These are phyloP conservation scores for Strigamia crassipes DNA, from an alignment of 2,888 invertebrate genomes.

Conservation along the genomic window DNA sequence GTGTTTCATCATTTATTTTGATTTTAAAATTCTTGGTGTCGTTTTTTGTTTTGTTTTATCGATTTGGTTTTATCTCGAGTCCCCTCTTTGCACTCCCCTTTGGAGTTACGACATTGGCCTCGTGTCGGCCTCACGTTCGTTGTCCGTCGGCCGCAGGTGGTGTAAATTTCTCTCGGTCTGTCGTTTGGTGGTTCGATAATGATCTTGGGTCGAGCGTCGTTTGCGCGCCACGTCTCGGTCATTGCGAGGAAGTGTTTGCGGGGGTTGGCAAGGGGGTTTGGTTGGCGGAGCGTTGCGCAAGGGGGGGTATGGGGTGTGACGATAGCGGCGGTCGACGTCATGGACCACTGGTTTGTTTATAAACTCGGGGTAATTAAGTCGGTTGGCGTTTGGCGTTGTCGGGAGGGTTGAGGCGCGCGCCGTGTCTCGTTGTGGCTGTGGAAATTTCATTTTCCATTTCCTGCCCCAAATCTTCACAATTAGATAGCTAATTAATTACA, in stretches of 20 bases:
- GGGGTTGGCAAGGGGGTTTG: conserved; percentile 7
- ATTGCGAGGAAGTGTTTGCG: conserved; percentile 12
- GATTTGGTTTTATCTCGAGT: conserved; percentile 22
- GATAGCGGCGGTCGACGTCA: conserved; percentile 19
- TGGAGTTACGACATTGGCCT: conserved; percentile 31
- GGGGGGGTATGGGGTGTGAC: background rate
- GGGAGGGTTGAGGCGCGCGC: conserved; percentile 1
- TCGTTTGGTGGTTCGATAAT: conserved; percentile 42
- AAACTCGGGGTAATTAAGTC: conserved; percentile 45
- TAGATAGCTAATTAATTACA: conserved; percentile 52
- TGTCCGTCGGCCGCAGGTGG: conserved; percentile 42
- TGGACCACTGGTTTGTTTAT: conserved; percentile 44
- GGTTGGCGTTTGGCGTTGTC: conserved; percentile 10
- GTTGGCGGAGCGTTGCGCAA: background rate
- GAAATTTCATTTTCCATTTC: conserved; percentile 49
- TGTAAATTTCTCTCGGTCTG: conserved; percentile 36
- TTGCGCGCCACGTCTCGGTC: conserved; percentile 10
- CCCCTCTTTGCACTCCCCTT: conserved; percentile 1
- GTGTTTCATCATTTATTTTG: background rate
- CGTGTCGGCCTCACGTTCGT: conserved; percentile 28
- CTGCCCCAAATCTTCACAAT: conserved; percentile 49
- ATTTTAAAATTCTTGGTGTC: background rate
- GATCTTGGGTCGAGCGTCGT: conserved; percentile 40
- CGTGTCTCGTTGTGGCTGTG: conserved; percentile 41
- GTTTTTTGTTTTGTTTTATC: background rate